Evolutionary conservation across 2,113 vertebrate genomes (phyloP).

Genomic region (Morone saxatilis): DNA sequence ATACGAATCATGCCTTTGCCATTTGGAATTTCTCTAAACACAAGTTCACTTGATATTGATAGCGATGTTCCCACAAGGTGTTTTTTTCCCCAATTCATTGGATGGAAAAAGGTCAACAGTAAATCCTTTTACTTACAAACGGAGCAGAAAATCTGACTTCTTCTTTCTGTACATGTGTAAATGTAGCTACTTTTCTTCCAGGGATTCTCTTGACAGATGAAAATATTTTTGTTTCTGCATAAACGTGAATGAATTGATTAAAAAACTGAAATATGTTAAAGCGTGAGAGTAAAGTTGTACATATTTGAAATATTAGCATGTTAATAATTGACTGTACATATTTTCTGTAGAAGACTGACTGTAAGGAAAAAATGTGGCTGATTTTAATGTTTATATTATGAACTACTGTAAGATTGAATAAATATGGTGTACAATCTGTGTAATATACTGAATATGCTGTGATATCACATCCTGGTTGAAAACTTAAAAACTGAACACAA

Average conservation of each 20-base stretch:
- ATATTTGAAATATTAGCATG: constrained; percentile 74
- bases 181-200: not conserved
- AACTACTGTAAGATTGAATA: constrained; percentile 73
- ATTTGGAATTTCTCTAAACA: too few relatives aligned
- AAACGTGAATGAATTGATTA: constrained; percentile 10
- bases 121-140: not conserved
- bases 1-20: too few relatives aligned
- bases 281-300: constrained; percentile 63
- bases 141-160: not conserved
- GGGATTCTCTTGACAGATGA: not conserved
- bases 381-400: constrained; percentile 81
- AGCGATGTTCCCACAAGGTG: not conserved
- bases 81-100: not conserved
- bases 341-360: constrained; percentile 78
- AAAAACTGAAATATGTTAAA: not conserved
- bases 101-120: not conserved
- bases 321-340: constrained; percentile 85
- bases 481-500: too few relatives aligned
- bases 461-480: not conserved
- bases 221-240: constrained; percentile 22
- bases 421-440: constrained; percentile 43
- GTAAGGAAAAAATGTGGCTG: constrained; percentile 80
- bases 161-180: not conserved
- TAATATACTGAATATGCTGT: not conserved
- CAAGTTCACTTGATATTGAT: not conserved